These are phyloP conservation scores for Mirza zaza DNA, from an alignment of 2,113 vertebrate genomes.

Conservation along the genomic window DNA sequence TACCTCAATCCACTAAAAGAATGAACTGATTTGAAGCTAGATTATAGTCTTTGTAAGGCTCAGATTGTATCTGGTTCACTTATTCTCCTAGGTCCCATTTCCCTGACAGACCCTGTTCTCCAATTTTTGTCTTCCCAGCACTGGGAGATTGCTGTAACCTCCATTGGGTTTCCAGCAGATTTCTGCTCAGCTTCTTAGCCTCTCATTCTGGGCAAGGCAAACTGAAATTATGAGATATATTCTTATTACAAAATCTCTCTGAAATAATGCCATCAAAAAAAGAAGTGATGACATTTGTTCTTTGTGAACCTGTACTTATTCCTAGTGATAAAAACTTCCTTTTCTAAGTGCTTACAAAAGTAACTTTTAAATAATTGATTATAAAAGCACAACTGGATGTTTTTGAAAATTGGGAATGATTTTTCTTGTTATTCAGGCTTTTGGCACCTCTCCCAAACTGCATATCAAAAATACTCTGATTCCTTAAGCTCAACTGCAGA, in stretches of 20 bases:
- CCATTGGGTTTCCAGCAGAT: not conserved
- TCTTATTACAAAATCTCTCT: not conserved
- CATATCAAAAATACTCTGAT: not conserved
- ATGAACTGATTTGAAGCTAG: not conserved
- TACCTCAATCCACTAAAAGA: slow-evolving; percentile 15
- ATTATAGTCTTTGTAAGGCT: not conserved
- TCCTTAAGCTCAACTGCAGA: not conserved
- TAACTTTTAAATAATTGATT: not conserved
- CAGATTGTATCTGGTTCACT: not conserved
- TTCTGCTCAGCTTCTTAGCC: not conserved
- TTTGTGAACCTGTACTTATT: not conserved
- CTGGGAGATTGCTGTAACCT: not conserved
- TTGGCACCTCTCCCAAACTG: not conserved
- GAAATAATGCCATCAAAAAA: slow-evolving; percentile 30
- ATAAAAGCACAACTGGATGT: not conserved
- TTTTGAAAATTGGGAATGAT: not conserved
- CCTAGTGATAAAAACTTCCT: slow-evolving; percentile 16
- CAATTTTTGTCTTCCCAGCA: not conserved
- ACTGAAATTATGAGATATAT: not conserved
- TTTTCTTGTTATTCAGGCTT: not conserved
- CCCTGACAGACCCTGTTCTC: not conserved
- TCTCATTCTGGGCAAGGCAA: slow-evolving; percentile 11
- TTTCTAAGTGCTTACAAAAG: not conserved
- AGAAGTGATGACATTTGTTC: not conserved
- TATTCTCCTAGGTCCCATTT: slow-evolving; percentile 11